These are phyloP conservation scores for Procambarus virginalis DNA, from an alignment of 1,140 invertebrate genomes.

Conservation along the genomic window DNA sequence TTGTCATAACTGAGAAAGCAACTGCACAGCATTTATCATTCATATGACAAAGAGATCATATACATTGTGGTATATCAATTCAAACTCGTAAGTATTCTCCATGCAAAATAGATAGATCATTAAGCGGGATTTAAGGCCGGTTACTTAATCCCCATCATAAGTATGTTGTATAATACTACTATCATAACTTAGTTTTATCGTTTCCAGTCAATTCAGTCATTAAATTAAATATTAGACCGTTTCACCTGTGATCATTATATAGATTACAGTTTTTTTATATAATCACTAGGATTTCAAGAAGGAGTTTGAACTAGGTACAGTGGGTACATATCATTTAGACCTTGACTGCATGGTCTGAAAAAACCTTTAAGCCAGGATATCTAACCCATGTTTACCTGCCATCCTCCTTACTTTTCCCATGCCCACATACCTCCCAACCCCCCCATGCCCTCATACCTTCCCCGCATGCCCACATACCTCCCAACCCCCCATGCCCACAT, in stretches of 20 bases:
- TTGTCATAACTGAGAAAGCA: too few relatives aligned
- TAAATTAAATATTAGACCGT: too few relatives aligned
- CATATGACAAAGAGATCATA: too few relatives aligned
- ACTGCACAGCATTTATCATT: too few relatives aligned
- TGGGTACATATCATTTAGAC: neutral
- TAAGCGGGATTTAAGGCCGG: neutral
- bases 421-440: neutral
- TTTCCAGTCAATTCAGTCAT: too few relatives aligned
- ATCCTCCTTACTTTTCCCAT: neutral
- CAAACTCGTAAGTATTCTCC: too few relatives aligned
- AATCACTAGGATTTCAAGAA: neutral
- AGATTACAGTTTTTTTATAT: neutral
- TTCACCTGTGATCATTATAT: neutral
- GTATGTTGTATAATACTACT: neutral
- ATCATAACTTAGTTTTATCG: too few relatives aligned
- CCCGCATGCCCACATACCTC: too few relatives aligned
- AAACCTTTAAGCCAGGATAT: neutral
- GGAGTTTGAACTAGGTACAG: neutral
- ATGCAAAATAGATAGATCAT: neutral
- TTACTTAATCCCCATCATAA: neutral
- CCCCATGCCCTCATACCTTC: too few relatives aligned
- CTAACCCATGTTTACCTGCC: slow-evolving; percentile 7
- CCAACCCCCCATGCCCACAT: too few relatives aligned
- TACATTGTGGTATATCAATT: too few relatives aligned
- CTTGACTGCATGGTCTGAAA: neutral